Base-by-base conservation (phyloP, 2,888 invertebrate species). In the Tribolium freemani region DNA sequence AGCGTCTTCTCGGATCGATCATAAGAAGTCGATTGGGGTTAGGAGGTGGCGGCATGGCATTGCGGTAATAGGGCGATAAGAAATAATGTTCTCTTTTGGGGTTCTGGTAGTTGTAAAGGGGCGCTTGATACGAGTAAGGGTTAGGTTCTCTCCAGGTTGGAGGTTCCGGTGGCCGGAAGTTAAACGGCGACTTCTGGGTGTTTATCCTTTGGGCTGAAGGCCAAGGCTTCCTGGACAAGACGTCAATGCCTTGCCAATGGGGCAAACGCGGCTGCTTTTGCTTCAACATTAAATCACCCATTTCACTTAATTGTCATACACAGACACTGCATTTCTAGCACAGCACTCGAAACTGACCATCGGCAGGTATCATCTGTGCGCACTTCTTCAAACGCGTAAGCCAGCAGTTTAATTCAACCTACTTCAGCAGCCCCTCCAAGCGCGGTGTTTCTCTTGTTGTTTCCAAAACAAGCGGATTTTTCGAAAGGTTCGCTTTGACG, bases 41-140 rank as follows among this genome's bases (percentile, higher is more conserved):
- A 81, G 89, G 82, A 82, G 91, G 87, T 80, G 91, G 87, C 26
- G 91, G 92, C 84, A 92, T 89, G 1, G 90, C 91, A 79, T 92
- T 89, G 20, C 90, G 87, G 83, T 92, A 93, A 83, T 92, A 90
- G 46, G 93, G 93, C 71, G 93, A 90, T 79, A 93, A 85, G 80
- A 92, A 92, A 83, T 93, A 93, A 81, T 90, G 89, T 74, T 90
- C 90, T 3, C 86, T 83, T 1, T 87, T 86, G 74, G 88, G 88
- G 21, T 81, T 88, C 83, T 90, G 88, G 87, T 89, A 86, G 85
- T 85, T 73, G 84, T 85, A 56, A 76, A 86, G 85, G 79, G 88
- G 87, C 84, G 90, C 87, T 89, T 85, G 78, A 87, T 87, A 85
- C 1, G 72, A 60, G 88, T 90, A 80, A 88, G 83, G 77, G 89